Conservation (phyloP, 2,113 vertebrate genomes). For the Lanius ludovicianus region DNA sequence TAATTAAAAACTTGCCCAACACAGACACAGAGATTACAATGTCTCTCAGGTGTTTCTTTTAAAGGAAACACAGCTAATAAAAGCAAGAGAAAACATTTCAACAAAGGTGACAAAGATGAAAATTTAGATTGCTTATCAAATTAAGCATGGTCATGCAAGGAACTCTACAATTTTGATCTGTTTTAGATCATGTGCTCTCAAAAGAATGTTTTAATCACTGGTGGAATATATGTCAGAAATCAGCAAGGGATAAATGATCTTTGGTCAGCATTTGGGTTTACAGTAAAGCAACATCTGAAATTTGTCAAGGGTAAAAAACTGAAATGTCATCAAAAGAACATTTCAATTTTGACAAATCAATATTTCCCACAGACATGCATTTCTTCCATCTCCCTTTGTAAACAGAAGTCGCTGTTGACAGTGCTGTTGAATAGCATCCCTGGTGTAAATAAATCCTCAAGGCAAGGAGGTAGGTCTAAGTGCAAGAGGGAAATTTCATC, state of each 20-base stretch:
- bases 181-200: neutral
- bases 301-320: neutral
- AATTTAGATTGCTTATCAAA: neutral
- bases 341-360: slow-evolving; percentile 10
- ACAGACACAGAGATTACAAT: neutral
- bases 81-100: neutral
- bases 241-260: neutral
- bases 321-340: slow-evolving; percentile 7
- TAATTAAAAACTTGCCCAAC: neutral
- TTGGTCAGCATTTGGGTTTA: neutral
- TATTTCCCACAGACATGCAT: neutral
- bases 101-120: neutral
- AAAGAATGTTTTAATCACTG: neutral
- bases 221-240: neutral
- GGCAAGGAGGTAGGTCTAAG: neutral
- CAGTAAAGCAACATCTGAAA: slow-evolving; percentile 9
- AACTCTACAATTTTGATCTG: neutral
- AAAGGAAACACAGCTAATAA: neutral
- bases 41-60: neutral
- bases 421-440: neutral
- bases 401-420: slow-evolving; percentile 27
- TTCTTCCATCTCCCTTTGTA: slow-evolving; percentile 28
- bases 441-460: neutral
- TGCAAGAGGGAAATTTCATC: neutral
- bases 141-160: neutral